Percentiles rank a stretch among this genome's conserved stretches.
phyloP scores from a whole-genome alignment of 2,797 vertebrate species.

The Melanotaenia nigrans region DNA sequence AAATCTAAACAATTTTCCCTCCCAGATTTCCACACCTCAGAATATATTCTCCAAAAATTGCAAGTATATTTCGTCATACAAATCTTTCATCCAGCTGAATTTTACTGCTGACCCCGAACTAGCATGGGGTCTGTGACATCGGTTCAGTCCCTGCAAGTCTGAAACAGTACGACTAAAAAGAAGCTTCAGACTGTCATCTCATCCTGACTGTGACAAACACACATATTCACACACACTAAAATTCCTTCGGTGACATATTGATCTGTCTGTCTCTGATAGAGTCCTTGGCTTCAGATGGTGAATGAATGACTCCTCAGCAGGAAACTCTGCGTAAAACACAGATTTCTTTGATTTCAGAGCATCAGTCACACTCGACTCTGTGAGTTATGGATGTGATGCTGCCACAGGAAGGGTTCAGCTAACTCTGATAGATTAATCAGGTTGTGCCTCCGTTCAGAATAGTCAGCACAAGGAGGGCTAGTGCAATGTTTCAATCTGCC shows the following conservation, averaged over 20 bases:
- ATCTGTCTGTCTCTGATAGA: conserved; percentile 48
- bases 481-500: conserved; percentile 27
- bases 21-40: background rate
- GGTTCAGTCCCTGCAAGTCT: conserved; percentile 29
- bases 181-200: conserved; percentile 38
- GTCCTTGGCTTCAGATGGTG: conserved; percentile 47
- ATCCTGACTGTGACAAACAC: conserved; percentile 33
- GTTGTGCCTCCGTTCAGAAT: background rate
- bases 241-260: conserved; percentile 44
- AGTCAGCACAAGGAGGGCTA: background rate
- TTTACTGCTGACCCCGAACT: conserved; percentile 30
- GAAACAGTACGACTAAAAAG: conserved; percentile 55
- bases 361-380: conserved; percentile 27
- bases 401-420: conserved; percentile 34
- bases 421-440: background rate
- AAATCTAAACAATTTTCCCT: background rate
- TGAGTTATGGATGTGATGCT: conserved; percentile 26
- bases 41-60: background rate
- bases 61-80: background rate
- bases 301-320: conserved; percentile 25
- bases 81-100: conserved; percentile 16
- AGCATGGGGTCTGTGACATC: conserved; percentile 21
- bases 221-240: background rate
- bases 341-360: conserved; percentile 33
- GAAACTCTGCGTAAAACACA: conserved; percentile 16